phyloP scores from a whole-genome alignment of 2,888 invertebrate genomes.

The Archaeoteleia sp. region DNA sequence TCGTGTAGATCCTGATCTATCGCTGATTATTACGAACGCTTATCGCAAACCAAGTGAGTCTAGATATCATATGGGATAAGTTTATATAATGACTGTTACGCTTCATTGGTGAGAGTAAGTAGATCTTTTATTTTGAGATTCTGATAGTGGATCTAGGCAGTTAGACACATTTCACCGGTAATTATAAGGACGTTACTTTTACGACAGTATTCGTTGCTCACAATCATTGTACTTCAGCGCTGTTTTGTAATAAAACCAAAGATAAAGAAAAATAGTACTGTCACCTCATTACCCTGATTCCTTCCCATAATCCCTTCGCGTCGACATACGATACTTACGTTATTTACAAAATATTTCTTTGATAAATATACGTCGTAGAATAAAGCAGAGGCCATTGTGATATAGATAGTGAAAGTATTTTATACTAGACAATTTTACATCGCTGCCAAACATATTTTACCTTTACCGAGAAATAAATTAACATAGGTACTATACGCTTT shows the following conservation, averaged over 20 bases:
- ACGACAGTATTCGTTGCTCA: slow-evolving; percentile 49
- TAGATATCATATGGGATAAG: slow-evolving; percentile 6
- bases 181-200: slow-evolving; percentile 35
- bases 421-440: too few species aligned
- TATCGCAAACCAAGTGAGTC: slow-evolving; percentile 26
- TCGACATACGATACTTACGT: too few species aligned
- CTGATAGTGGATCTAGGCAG: slow-evolving; percentile 19
- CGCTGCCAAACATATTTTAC: too few species aligned
- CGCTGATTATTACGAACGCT: slow-evolving; percentile 15
- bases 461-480: too few species aligned
- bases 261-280: slow-evolving; percentile 57
- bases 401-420: too few species aligned
- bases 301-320: too few species aligned
- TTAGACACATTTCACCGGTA: slow-evolving; percentile 28
- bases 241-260: slow-evolving; percentile 72
- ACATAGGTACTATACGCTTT: too few species aligned
- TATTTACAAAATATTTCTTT: too few species aligned
- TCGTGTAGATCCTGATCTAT: slow-evolving; percentile 65
- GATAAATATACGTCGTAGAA: too few species aligned
- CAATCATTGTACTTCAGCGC: slow-evolving; percentile 58
- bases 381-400: too few species aligned
- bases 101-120: slow-evolving; percentile 30
- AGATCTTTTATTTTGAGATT: slow-evolving; percentile 20
- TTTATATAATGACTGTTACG: slow-evolving; percentile 14
- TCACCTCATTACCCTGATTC: slow-evolving; percentile 37